A percentile compares a stretch with the other conserved stretches of the same genome.
Conservation (phyloP, 2,113 vertebrate genomes). For the Xyrauchen texanus region DNA sequence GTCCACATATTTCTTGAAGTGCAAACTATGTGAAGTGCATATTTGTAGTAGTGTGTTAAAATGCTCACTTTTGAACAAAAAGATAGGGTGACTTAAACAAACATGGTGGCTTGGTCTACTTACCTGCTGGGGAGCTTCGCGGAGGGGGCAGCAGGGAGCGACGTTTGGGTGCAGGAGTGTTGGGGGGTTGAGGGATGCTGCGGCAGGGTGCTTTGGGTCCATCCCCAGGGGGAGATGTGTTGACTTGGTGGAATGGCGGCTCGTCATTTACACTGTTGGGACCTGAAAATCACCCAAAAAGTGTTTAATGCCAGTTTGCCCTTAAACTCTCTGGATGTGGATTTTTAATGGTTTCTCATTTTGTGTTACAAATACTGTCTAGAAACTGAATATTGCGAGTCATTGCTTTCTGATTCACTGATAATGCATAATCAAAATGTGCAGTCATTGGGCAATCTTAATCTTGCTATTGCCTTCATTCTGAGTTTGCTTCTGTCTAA, state of each 20-base stretch:
- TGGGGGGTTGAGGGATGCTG: conserved; percentile 56
- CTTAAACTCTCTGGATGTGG: too few relatives aligned
- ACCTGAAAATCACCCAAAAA: conserved; percentile 63
- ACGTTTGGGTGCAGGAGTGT: conserved; percentile 65
- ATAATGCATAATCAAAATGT: background rate
- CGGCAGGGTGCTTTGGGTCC: conserved; percentile 68
- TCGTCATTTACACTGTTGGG: conserved; percentile 78
- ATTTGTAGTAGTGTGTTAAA: too few relatives aligned
- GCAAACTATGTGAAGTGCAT: too few relatives aligned
- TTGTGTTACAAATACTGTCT: too few relatives aligned
- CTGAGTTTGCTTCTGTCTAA: background rate
- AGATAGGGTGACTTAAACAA: background rate
- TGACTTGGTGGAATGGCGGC: conserved; percentile 68
- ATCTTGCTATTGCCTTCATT: background rate
- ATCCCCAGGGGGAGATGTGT: conserved; percentile 71
- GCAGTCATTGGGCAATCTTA: background rate
- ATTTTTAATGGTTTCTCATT: too few relatives aligned
- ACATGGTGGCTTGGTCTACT: background rate
- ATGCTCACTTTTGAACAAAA: too few relatives aligned
- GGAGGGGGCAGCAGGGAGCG: conserved; percentile 80
- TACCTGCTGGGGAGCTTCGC: conserved; percentile 62
- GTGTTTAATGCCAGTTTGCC: background rate
- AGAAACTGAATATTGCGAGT: background rate
- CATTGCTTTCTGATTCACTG: conserved; percentile 17
- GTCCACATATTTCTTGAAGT: background rate